Base-by-base conservation (phyloP, 2,113 vertebrate genomes). In the Gallinago undulata region DNA sequence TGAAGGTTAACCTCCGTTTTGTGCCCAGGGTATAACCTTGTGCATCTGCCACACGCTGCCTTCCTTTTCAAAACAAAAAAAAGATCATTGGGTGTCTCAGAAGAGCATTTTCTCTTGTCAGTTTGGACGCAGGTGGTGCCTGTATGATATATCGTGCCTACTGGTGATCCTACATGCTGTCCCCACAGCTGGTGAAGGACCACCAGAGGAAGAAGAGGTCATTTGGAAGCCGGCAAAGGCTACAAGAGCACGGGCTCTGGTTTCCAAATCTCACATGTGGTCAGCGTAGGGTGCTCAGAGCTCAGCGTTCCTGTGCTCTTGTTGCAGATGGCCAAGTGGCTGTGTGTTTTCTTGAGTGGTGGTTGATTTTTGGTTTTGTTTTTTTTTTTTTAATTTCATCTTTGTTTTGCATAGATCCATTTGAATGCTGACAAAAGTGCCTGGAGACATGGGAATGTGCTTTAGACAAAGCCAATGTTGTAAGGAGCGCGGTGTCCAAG, bases 401-500 rank as follows among this genome's bases (percentile, higher is more conserved):
- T 75, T 89, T 92, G 81, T 72, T 67, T 77, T 75, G 35, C 51
- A 64, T 39, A 66, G 72, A 84, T 86, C 74, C 23, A 60, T 64
- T 59, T 87, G 72, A 91, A 69, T 83, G 55, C 53, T 96, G 81
- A 92, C 17, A 4, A 41, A 91, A 95, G 73, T 90, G 83, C 83
- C 69, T 92, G 83, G 83, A 94, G 66, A 86, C 37, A 51, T 51
- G 35, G 62, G 70, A 96, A 85, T 66, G 62, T 89, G 68, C 81
- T 85, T 89, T 64, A 89, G 93, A 89, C 63, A 92, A 92, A 87
- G 72, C 47, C 70, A 83, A 33, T 64, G 60, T 62, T 93, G 39
- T 79, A 74, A 93, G 72, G 92, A 84, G 41, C 51, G 78, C 53
- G 85, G 75, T 73, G 82, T 86, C 67, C 75, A 57, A 94, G 75